Conservation (phyloP, 1,140 invertebrate genomes). For the Drosophila nasuta region DNA sequence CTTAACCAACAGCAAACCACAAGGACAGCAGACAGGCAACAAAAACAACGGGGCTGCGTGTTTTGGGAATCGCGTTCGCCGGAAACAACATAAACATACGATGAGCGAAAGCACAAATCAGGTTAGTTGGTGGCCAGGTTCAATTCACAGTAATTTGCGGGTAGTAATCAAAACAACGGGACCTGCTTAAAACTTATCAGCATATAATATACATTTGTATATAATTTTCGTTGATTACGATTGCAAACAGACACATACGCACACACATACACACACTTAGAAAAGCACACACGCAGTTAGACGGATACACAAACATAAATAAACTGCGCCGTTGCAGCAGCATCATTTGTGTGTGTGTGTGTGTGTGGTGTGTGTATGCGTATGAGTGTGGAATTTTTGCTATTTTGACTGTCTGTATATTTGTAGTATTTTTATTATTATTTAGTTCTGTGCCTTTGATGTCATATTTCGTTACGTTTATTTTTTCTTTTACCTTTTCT, state of each 20-base stretch:
- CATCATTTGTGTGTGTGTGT: constrained; percentile 22
- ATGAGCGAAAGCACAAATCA: constrained; percentile 80
- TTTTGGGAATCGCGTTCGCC: constrained; percentile 46
- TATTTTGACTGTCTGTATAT: constrained; percentile 23
- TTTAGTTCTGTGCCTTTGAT: constrained; percentile 46
- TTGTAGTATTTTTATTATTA: constrained; percentile 9
- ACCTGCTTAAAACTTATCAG: constrained; percentile 25
- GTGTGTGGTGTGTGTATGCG: constrained; percentile 7
- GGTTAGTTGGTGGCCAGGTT: constrained; percentile 69
- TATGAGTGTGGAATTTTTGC: constrained; percentile 28
- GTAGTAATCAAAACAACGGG: constrained; percentile 4
- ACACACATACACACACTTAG: not conserved
- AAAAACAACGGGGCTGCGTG: constrained; percentile 32
- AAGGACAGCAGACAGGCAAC: not conserved
- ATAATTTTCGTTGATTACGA: constrained; percentile 49
- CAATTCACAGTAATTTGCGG: constrained; percentile 15
- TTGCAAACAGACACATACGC: constrained; percentile 41
- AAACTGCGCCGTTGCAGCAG: constrained; percentile 53
- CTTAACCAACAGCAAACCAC: constrained; percentile 30
- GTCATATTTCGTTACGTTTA: constrained; percentile 61
- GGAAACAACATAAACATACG: constrained; percentile 60
- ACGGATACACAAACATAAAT: constrained; percentile 41
- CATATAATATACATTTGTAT: constrained; percentile 7
- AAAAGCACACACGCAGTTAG: constrained; percentile 14
- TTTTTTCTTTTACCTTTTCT: constrained; percentile 47